phyloP scores from a whole-genome alignment of 2,797 vertebrate genomes.

The Limosa lapponica region DNA sequence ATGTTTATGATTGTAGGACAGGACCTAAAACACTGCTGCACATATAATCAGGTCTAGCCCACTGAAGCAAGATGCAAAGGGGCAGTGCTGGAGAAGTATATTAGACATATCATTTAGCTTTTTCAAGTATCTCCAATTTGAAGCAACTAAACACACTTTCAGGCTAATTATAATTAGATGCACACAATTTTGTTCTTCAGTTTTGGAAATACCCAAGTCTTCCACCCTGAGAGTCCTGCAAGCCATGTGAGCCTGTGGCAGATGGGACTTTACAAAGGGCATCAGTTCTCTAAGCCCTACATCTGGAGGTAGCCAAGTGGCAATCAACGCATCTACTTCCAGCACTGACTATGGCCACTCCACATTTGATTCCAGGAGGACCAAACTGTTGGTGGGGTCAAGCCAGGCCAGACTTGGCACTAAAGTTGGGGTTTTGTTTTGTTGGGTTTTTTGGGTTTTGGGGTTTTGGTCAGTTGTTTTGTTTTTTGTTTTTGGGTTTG shows the following conservation, averaged over 20 bases:
- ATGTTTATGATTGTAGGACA: neutral
- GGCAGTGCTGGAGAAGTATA: neutral
- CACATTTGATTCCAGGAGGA: neutral
- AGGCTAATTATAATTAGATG: neutral
- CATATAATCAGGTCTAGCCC: neutral
- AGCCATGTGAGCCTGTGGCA: neutral
- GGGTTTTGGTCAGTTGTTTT: neutral
- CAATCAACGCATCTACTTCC: neutral
- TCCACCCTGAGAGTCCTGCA: neutral
- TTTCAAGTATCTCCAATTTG: neutral
- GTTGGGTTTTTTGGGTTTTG: neutral
- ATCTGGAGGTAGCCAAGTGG: neutral
- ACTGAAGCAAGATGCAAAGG: neutral
- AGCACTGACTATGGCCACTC: neutral
- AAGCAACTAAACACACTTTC: neutral
- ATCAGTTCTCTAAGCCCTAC: neutral
- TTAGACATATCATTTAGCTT: neutral
- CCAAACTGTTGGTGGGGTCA: neutral
- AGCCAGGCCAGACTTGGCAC: neutral
- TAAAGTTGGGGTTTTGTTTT: accelerated
- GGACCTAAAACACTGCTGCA: neutral
- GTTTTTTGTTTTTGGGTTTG: too few species aligned
- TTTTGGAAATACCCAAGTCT: neutral
- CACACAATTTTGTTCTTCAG: neutral
- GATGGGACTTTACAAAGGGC: neutral